These are phyloP conservation scores for Sciurus niger DNA, from an alignment of 2,113 vertebrate genomes.

Conservation along the genomic window DNA sequence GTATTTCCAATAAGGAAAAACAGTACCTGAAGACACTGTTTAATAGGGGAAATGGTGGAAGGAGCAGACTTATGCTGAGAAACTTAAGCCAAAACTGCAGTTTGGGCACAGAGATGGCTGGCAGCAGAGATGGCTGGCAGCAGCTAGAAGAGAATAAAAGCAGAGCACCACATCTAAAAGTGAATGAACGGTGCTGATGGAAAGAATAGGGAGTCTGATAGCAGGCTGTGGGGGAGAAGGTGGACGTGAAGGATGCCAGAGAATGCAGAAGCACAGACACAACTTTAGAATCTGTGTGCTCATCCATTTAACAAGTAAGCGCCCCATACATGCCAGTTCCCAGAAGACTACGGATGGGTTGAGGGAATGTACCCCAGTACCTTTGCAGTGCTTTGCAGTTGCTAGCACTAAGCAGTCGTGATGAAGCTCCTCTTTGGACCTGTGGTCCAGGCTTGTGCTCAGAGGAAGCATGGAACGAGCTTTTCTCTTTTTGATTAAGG, in stretches of 20 bases:
- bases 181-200: not conserved
- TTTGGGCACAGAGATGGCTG: not conserved
- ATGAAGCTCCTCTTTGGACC: slow-evolving; percentile 95
- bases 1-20: slow-evolving; percentile 11
- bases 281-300: not conserved
- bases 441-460: slow-evolving; percentile 95
- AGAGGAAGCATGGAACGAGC: slow-evolving; percentile 95
- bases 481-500: slow-evolving; percentile 93
- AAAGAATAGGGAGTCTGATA: not conserved
- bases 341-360: not conserved
- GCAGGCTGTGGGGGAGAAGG: not conserved
- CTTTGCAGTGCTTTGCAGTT: slow-evolving; percentile 84
- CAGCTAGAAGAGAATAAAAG: not conserved
- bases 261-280: not conserved
- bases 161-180: not conserved
- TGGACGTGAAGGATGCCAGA: not conserved
- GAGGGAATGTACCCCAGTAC: slow-evolving; percentile 80
- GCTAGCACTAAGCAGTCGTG: slow-evolving; percentile 95
- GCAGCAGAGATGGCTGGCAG: not conserved
- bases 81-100: not conserved
- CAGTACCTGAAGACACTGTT: not conserved
- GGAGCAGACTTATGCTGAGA: not conserved
- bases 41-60: not conserved
- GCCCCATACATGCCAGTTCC: not conserved
- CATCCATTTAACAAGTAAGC: not conserved